A percentile compares a stretch with the other conserved stretches of the same genome.
phyloP scores from a whole-genome alignment of 1,140 invertebrate genomes.

The Aphis craccivora region DNA sequence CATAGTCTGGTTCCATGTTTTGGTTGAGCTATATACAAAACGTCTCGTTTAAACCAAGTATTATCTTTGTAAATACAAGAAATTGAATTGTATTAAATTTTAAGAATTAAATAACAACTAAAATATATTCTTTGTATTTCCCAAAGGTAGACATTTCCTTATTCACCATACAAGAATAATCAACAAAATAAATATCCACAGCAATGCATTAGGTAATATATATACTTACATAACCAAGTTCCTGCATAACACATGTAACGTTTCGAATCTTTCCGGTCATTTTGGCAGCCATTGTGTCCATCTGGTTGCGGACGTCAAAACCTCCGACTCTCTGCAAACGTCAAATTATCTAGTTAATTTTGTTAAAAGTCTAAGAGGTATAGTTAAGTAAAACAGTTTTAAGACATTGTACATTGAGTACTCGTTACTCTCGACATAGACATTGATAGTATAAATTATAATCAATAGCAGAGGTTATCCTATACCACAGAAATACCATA shows the following conservation, averaged over 20 bases:
- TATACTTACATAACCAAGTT: slow-evolving; percentile 72
- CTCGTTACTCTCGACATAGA: too few relatives aligned
- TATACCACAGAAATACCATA: too few relatives aligned
- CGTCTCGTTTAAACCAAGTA: not conserved
- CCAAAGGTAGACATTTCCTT: not conserved
- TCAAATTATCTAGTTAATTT: not conserved
- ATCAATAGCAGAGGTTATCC: too few relatives aligned
- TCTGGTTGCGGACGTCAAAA: slow-evolving; percentile 68
- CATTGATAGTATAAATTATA: too few relatives aligned
- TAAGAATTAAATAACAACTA: not conserved
- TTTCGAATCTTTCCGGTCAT: slow-evolving; percentile 68
- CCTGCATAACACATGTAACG: slow-evolving; percentile 74
- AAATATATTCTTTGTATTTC: not conserved
- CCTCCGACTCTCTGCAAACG: slow-evolving; percentile 62
- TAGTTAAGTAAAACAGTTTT: not conserved
- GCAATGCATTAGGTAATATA: not conserved
- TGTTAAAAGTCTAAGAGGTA: too few relatives aligned
- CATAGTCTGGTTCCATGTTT: slow-evolving; percentile 72
- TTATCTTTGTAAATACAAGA: not conserved
- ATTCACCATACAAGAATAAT: not conserved
- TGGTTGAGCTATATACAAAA: slow-evolving; percentile 62
- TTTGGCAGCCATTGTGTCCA: slow-evolving; percentile 68
- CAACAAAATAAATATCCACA: not conserved
- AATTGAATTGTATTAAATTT: not conserved
- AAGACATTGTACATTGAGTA: not conserved